Evolutionary conservation across 2,888 invertebrate species (phyloP).

Genomic region (Drosophila affinis): DNA sequence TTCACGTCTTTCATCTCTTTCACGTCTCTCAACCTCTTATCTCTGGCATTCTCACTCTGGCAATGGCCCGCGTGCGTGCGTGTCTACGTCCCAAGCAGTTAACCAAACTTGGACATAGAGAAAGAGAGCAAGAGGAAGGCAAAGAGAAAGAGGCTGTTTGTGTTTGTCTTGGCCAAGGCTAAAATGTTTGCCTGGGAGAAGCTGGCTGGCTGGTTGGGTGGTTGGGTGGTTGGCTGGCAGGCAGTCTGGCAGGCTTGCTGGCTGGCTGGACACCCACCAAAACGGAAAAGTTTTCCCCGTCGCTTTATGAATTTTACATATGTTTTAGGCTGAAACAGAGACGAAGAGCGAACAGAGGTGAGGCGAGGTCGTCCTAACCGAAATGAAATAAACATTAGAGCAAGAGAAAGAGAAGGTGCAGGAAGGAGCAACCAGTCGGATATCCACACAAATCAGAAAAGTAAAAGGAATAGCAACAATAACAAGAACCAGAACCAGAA

Average conservation of each 20-base stretch:
- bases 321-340: constrained; percentile 42
- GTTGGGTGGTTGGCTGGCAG: background rate
- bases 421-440: constrained; percentile 16
- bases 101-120: background rate
- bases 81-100: constrained; percentile 9
- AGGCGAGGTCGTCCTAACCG: constrained; percentile 2
- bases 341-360: constrained; percentile 20
- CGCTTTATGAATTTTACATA: constrained; percentile 53
- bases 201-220: background rate
- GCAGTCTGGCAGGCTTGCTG: background rate
- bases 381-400: constrained; percentile 55
- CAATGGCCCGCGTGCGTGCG: constrained; percentile 11
- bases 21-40: constrained; percentile 5
- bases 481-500: constrained; percentile 13
- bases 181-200: constrained; percentile 20
- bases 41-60: constrained; percentile 14
- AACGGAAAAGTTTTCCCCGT: constrained; percentile 24
- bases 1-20: background rate
- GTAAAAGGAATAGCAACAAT: constrained; percentile 21
- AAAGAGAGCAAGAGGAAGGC: background rate
- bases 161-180: constrained; percentile 34
- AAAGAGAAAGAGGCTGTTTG: background rate
- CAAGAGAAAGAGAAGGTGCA: constrained; percentile 17
- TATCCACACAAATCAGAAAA: constrained; percentile 56
- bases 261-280: constrained; percentile 3